phyloP scores from a whole-genome alignment of 1,140 invertebrate species.

The Sitobion miscanthi region DNA sequence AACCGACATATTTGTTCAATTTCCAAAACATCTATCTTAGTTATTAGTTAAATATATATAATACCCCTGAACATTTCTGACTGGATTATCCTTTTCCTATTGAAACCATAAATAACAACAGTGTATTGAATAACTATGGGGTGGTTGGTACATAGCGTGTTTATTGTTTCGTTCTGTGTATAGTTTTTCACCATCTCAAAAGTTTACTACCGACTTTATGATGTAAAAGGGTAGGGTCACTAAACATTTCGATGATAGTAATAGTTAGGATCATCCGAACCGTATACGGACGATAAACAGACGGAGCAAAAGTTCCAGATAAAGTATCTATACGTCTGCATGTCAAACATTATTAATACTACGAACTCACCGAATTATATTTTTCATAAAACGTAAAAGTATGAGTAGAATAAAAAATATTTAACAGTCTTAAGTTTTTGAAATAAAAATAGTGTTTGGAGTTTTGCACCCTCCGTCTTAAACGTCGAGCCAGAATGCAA shows the following conservation, averaged over 20 bases:
- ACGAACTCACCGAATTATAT: not conserved
- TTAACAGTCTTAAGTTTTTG: not conserved
- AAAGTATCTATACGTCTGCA: not conserved
- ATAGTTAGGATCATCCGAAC: slow-evolving; percentile 29
- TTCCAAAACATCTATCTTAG: not conserved
- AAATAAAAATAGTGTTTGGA: not conserved
- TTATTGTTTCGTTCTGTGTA: not conserved
- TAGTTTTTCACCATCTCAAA: slow-evolving; percentile 35
- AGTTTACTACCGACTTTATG: slow-evolving; percentile 2
- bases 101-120: slow-evolving; percentile 24
- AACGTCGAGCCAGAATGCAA: not conserved
- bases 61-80: not conserved
- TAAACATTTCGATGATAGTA: slow-evolving; percentile 25
- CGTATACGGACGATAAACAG: slow-evolving; percentile 8
- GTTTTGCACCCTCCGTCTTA: not conserved
- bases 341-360: not conserved
- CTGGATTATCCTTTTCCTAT: not conserved
- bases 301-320: not conserved
- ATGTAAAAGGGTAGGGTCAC: slow-evolving; percentile 10
- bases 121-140: too few relatives aligned
- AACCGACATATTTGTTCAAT: not conserved
- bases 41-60: not conserved
- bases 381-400: not conserved
- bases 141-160: not conserved
- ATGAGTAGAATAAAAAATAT: not conserved